Evolutionary conservation across 2,888 invertebrate genomes (phyloP).

Genomic region (Serripes groenlandicus): DNA sequence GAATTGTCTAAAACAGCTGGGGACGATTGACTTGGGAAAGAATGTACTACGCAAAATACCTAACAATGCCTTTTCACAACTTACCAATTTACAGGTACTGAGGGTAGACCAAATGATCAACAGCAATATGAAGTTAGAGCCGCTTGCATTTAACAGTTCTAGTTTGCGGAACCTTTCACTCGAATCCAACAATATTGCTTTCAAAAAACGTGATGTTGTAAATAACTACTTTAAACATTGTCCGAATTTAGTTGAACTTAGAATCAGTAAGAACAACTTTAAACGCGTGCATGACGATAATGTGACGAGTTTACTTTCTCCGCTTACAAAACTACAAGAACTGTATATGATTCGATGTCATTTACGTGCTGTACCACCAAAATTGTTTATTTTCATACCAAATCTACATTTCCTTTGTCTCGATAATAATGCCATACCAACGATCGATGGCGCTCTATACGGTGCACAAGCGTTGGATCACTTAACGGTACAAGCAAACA

Average conservation of each 20-base stretch:
- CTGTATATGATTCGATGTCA: slow-evolving; percentile 1
- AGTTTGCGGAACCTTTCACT: not conserved
- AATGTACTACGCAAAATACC: not conserved
- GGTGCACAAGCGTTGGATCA: not conserved
- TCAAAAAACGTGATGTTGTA: not conserved
- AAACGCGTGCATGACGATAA: not conserved
- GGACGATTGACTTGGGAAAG: not conserved
- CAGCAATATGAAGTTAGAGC: slow-evolving; percentile 4
- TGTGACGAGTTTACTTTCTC: slow-evolving; percentile 12
- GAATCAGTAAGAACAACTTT: slow-evolving; percentile 27
- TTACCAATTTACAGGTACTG: not conserved
- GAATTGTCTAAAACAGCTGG: slow-evolving; percentile 10
- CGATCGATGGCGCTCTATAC: not conserved
- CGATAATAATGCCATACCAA: slow-evolving; percentile 20
- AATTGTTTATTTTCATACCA: slow-evolving; percentile 7
- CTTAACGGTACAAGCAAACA: not conserved
- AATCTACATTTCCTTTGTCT: slow-evolving; percentile 22
- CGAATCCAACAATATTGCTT: not conserved
- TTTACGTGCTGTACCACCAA: not conserved
- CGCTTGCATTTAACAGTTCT: slow-evolving; percentile 5
- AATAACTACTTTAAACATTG: slow-evolving; percentile 18
- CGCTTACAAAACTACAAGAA: slow-evolving; percentile 28
- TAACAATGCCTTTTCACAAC: not conserved
- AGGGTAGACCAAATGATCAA: not conserved
- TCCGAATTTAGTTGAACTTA: slow-evolving; percentile 12